These are phyloP conservation scores for Eupsittula cactorum DNA, from an alignment of 2,113 vertebrate species.

Conservation along the genomic window DNA sequence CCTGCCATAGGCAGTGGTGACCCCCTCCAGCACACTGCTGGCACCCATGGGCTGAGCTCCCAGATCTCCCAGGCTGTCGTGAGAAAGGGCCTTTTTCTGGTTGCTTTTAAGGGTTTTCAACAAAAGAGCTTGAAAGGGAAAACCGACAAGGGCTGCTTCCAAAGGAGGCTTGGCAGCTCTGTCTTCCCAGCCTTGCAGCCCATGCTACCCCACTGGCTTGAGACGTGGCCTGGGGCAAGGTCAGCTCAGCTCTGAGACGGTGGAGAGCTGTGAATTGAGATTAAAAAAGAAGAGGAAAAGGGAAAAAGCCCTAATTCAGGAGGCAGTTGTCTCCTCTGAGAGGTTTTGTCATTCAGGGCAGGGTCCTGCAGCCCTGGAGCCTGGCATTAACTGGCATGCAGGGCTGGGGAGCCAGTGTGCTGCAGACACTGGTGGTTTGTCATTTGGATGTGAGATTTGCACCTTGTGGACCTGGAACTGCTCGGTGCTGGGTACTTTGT, in stretches of 20 bases:
- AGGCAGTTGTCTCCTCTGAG: background rate
- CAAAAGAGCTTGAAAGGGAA: slow-evolving; percentile 47
- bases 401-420: background rate
- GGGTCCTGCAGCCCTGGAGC: background rate
- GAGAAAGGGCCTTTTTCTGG: background rate
- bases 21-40: background rate
- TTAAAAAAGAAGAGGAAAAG: background rate
- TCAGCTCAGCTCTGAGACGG: background rate
- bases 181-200: background rate
- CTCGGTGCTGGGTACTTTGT: background rate
- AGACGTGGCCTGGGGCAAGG: background rate
- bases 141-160: slow-evolving; percentile 2
- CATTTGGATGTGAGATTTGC: background rate
- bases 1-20: background rate
- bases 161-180: slow-evolving; percentile 35
- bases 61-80: background rate
- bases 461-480: background rate
- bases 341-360: background rate
- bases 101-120: background rate
- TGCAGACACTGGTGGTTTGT: background rate
- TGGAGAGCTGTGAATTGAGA: background rate
- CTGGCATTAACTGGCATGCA: background rate
- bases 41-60: background rate
- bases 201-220: background rate
- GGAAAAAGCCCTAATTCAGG: background rate